phyloP scores from a whole-genome alignment of 2,113 vertebrate species.

The Gymnorhina tibicen region DNA sequence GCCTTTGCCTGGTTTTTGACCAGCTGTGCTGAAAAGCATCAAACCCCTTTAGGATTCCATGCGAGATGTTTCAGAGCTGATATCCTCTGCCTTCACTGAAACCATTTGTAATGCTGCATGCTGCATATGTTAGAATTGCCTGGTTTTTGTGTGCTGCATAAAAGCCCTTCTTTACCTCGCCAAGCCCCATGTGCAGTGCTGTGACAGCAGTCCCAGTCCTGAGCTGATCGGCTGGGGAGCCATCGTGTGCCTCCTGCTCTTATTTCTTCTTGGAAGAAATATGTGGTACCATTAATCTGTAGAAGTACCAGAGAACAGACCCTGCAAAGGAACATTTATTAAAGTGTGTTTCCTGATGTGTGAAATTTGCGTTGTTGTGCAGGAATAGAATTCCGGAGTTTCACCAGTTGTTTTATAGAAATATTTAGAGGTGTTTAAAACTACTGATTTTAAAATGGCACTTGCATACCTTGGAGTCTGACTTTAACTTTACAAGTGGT shows the following conservation, averaged over 20 bases:
- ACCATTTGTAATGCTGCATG: not conserved
- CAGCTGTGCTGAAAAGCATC: not conserved
- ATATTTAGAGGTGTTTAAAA: not conserved
- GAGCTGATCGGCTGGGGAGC: not conserved
- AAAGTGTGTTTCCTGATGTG: not conserved
- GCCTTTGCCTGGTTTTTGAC: not conserved
- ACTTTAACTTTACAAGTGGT: not conserved
- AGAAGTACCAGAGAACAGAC: not conserved
- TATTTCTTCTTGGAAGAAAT: not conserved
- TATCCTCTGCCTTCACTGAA: not conserved
- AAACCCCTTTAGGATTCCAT: not conserved
- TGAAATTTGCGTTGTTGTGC: not conserved
- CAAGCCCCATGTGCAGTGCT: not conserved
- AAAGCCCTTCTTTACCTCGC: not conserved
- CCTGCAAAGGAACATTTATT: not conserved
- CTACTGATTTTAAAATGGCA: not conserved
- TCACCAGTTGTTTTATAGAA: not conserved
- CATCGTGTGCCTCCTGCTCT: not conserved
- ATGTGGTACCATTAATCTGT: fast-evolving
- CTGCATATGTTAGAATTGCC: not conserved
- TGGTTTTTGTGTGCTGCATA: not conserved
- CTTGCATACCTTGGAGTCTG: not conserved
- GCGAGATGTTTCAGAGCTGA: not conserved
- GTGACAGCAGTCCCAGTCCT: not conserved
- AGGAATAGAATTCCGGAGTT: not conserved